Evolutionary conservation across 2,888 invertebrate genomes (phyloP), one percentile per base, ranked within the genome.

Genomic region (Lasioglossum malachurum): DNA sequence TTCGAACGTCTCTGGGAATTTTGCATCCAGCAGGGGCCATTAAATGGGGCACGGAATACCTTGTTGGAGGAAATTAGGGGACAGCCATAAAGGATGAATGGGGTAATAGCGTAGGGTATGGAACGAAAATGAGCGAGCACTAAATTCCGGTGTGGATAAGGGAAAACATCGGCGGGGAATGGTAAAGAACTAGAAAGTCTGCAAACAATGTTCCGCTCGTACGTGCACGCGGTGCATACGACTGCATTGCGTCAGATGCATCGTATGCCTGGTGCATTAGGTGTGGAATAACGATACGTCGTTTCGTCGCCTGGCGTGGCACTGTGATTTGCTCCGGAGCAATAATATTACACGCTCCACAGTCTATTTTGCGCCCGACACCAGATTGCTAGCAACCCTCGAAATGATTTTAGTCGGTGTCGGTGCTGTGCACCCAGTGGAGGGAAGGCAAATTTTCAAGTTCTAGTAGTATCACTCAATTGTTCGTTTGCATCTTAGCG

Each of bases 251-350:
- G 82, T 82, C 81, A 73, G 75, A 69, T 80, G 82, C 86, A 84
- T 75, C 81, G 82, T 82, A 69, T 23, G 77, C 71, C 64, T 41
- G 72, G 31, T 80, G 73, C 78, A 80, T 87, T 87, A 87, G 84
- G 75, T 46, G 71, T 60, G 69, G 78, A 88, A 86, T 86, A 90
- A 90, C 86, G 89, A 89, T 82, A 86, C 80, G 82, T 82, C 91
- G 86, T 82, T 83, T 88, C 82, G 83, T 80, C 82, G 76, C 53
- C 79, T 88, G 41, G 27, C 60, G 44, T 67, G 74, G n/a, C 74
- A 71, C 60, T 44, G 53, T 82, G 87, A 82, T 82, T 87, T 82
- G 78, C 74, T 77, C 23, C 35, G 27, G 23, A 74, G 60, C 78
- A 79, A 87, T 87, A 74, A 82, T 82, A 82, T 82, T 79, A 82